Conservation (phyloP, 2,113 vertebrate genomes). For the Seriola quinqueradiata region DNA sequence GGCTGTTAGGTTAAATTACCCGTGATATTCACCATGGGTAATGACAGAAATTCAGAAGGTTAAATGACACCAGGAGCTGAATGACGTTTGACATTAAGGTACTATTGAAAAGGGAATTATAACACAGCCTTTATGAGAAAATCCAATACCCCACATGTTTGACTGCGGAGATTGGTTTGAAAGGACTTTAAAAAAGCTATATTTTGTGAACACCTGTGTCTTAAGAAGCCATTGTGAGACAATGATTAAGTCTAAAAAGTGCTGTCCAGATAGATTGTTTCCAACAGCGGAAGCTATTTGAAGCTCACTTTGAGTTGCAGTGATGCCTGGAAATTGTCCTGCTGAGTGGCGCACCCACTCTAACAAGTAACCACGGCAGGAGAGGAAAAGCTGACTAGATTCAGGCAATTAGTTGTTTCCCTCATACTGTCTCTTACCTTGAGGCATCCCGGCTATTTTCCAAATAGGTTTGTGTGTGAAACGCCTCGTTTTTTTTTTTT, state of each 20-base stretch:
- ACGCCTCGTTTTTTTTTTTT: slow-evolving; percentile 3
- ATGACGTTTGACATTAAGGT: slow-evolving; percentile 70
- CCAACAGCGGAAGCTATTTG: slow-evolving; percentile 57
- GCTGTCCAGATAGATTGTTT: slow-evolving; percentile 51
- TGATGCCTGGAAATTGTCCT: slow-evolving; percentile 59
- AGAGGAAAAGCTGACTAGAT: slow-evolving; percentile 42
- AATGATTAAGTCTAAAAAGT: slow-evolving; percentile 62
- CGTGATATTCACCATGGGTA: slow-evolving; percentile 76
- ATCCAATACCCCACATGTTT: slow-evolving; percentile 52
- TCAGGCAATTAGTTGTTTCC: slow-evolving; percentile 59
- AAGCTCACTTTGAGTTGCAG: slow-evolving; percentile 54
- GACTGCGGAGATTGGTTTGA: slow-evolving; percentile 57
- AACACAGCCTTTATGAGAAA: slow-evolving; percentile 52
- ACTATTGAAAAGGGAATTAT: slow-evolving; percentile 69
- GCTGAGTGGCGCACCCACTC: slow-evolving; percentile 43
- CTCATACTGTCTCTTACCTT: neutral
- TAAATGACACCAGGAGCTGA: slow-evolving; percentile 78
- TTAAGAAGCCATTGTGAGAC: slow-evolving; percentile 60
- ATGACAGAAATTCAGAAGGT: slow-evolving; percentile 79
- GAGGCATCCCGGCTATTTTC: neutral
- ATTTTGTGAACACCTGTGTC: slow-evolving; percentile 53
- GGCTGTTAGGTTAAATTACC: slow-evolving; percentile 81
- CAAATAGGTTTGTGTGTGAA: slow-evolving; percentile 31
- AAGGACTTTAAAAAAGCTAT: slow-evolving; percentile 54
- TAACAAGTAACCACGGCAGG: slow-evolving; percentile 24